Conservation (phyloP, 2,113 vertebrate genomes). For the Choloepus hoffmanni region DNA sequence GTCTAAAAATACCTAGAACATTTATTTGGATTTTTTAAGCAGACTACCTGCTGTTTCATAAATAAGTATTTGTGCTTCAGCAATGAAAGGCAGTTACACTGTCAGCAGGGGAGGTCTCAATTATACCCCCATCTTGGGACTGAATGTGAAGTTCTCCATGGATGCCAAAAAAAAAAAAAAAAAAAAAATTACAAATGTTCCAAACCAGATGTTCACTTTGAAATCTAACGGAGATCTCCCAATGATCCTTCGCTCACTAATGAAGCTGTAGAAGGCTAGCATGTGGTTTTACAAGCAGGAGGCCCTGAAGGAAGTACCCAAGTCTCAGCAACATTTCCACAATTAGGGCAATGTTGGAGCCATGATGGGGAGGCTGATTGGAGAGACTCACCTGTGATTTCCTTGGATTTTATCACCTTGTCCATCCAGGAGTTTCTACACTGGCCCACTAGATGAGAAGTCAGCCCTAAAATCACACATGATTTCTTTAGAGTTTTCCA, state of each 20-base stretch:
- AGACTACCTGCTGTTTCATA: conserved; percentile 62
- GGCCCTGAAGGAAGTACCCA: not conserved
- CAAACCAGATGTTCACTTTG: conserved; percentile 73
- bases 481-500: conserved; percentile 10
- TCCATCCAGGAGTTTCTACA: not conserved
- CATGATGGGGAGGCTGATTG: not conserved
- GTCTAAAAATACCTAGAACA: conserved; percentile 70
- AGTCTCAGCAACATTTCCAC: not conserved
- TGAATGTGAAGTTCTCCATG: conserved; percentile 62
- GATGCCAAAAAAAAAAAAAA: conserved; percentile 15
- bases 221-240: conserved; percentile 54
- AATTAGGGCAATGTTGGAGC: not conserved
- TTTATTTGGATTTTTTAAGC: conserved; percentile 52
- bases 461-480: not conserved
- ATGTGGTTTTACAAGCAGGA: conserved; percentile 37
- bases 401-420: not conserved
- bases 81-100: conserved; percentile 66
- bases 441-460: not conserved
- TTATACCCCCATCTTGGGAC: conserved; percentile 52
- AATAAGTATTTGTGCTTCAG: conserved; percentile 71
- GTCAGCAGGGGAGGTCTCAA: conserved; percentile 63
- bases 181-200: conserved; percentile 41
- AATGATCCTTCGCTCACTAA: conserved; percentile 60
- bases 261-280: not conserved
- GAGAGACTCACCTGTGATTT: not conserved